Base-by-base conservation (phyloP, 2,113 vertebrate species). In the Dipodomys ordii region DNA sequence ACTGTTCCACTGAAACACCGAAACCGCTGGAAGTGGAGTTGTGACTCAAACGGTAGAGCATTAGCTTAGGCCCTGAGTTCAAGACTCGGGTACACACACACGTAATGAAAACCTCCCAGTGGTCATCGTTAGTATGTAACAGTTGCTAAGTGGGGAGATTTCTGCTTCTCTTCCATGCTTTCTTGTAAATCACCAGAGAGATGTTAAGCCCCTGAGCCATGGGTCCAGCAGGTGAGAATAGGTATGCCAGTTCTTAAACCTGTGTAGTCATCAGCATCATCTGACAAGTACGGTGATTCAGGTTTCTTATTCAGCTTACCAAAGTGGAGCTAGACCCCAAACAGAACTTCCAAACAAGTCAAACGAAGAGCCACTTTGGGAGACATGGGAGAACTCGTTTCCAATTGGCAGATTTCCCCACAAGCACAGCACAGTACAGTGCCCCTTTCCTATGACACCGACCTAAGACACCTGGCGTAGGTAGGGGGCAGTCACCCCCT, bases 171-270 rank as follows among this genome's bases (percentile, higher is more conserved):
- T 6, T 71, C 23, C 32, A n/a, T 32, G 44, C 30, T 82, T 7
- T 39, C 60, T 73, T 73, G 49, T 88, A 35, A 94, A 53, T 90
- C 80, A 69, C 23, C n/a, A 78, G 67, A 78, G 77, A 27, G 89
- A 53, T 60, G 80, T 10, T 69, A 69, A 73, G 67, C 25, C 78
- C 62, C n/a, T 53, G 27, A 76, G 28, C 39, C 23, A 53, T 53
- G 65, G 35, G 30, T 19, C 16, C 53, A 76, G 77, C 8, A 10
- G 1, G 65, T 81, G 44, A 53, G 20, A 39, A 1, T 76, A 60
- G 60, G 28, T 22, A 1, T 81, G 10, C 78, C 90, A 74, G 46
- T 92, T 72, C 78, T 81, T 89, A 73, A 77, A 64, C 57, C 10
- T 32, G 6, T 82, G 30, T 67, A 91, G 7, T 71, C 83, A 44